Conservation (phyloP, 2,113 vertebrate genomes). For the Salminus brasiliensis region DNA sequence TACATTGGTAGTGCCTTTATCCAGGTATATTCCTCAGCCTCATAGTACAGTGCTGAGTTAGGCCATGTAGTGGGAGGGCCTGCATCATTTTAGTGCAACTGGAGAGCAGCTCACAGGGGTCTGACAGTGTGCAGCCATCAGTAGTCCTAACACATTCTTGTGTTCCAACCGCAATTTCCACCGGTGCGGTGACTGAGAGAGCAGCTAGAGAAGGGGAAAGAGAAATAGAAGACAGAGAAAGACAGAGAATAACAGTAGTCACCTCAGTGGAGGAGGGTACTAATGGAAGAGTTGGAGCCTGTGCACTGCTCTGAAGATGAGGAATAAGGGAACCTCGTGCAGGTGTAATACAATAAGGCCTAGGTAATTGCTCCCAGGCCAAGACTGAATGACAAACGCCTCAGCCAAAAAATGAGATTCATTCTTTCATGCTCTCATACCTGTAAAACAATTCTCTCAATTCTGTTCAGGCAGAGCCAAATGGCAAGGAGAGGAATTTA, state of each 20-base stretch:
- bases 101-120: slow-evolving; percentile 43
- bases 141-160: slow-evolving; percentile 72
- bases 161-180: slow-evolving; percentile 74
- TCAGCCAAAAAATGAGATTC: slow-evolving; percentile 48
- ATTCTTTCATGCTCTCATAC: slow-evolving; percentile 47
- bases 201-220: slow-evolving; percentile 50
- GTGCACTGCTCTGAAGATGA: slow-evolving; percentile 48
- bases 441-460: slow-evolving; percentile 51
- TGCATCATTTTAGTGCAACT: slow-evolving; percentile 34
- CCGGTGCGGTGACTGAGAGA: slow-evolving; percentile 57
- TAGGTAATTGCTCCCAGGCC: slow-evolving; percentile 51
- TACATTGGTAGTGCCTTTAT: not conserved
- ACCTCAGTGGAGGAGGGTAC: slow-evolving; percentile 61
- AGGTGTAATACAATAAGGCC: slow-evolving; percentile 55
- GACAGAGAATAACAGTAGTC: slow-evolving; percentile 69
- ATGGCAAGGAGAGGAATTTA: slow-evolving; percentile 30
- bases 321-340: slow-evolving; percentile 43
- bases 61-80: not conserved
- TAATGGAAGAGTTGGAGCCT: slow-evolving; percentile 61
- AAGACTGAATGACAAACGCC: slow-evolving; percentile 56
- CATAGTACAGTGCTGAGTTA: not conserved
- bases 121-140: slow-evolving; percentile 62
- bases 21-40: slow-evolving; percentile 6
- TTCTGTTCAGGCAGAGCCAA: slow-evolving; percentile 35
- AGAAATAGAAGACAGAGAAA: slow-evolving; percentile 56